Percentiles rank a stretch among this genome's conserved stretches.
These are phyloP conservation scores for Tupiocoris notatus DNA, from an alignment of 2,888 invertebrate genomes.

Conservation along the genomic window DNA sequence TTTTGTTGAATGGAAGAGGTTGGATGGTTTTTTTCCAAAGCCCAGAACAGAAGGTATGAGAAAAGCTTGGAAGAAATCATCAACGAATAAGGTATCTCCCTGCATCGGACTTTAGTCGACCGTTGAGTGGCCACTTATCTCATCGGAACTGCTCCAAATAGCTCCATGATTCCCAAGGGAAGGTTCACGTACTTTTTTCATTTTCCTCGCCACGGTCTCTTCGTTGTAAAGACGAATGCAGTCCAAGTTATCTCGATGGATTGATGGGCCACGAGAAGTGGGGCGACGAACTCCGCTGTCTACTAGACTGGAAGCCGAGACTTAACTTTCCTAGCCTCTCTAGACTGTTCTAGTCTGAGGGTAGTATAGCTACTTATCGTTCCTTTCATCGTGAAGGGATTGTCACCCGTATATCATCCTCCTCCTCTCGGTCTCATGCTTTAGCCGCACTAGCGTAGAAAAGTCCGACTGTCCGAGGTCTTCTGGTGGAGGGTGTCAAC, in stretches of 20 bases:
- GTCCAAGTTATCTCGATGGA: conserved; percentile 30
- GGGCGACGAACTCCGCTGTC: conserved; percentile 6
- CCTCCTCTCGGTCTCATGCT: too few species aligned
- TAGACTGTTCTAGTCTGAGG: neutral
- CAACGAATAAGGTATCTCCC: neutral
- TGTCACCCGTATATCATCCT: neutral
- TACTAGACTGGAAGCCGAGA: neutral
- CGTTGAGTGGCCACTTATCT: conserved; percentile 13
- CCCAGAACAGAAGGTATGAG: too few species aligned
- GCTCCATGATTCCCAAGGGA: conserved; percentile 23
- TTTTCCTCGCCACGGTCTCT: neutral
- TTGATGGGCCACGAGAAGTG: conserved; percentile 27
- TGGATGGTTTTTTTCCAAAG: too few species aligned
- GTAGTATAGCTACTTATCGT: neutral
- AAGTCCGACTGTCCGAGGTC: too few species aligned
- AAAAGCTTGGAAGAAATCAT: too few species aligned
- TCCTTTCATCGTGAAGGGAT: neutral
- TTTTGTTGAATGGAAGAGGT: too few species aligned
- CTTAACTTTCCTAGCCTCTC: neutral
- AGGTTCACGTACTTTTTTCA: neutral
- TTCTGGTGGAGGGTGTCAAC: too few species aligned
- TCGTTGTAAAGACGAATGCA: neutral
- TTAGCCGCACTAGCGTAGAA: too few species aligned
- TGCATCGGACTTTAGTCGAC: conserved; percentile 3
- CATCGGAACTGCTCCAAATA: conserved; percentile 34